Percentiles rank a stretch among this genome's conserved stretches.
These are phyloP conservation scores for Polydrusus pterygomalis DNA, from an alignment of 2,888 invertebrate genomes.

Conservation along the genomic window DNA sequence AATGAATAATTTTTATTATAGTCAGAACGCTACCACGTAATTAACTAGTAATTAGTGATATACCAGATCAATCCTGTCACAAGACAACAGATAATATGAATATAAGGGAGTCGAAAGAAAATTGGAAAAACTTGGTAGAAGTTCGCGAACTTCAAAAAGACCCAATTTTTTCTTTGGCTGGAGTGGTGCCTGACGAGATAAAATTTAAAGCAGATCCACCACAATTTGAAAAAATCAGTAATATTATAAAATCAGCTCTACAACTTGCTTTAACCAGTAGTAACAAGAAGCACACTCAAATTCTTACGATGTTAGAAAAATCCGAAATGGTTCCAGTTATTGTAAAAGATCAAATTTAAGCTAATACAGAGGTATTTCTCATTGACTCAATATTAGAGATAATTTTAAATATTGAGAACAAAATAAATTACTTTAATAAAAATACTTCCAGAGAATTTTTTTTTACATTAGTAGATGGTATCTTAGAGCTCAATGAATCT, in stretches of 20 bases:
- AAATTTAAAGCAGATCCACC: conserved; percentile 11
- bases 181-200: not conserved
- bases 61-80: too few species aligned
- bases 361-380: not conserved
- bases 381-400: not conserved
- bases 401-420: too few species aligned
- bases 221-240: not conserved
- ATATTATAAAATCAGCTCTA: not conserved
- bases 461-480: not conserved
- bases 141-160: not conserved
- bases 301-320: too few species aligned
- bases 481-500: not conserved
- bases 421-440: too few species aligned
- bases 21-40: too few species aligned
- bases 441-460: too few species aligned
- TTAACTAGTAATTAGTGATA: too few species aligned
- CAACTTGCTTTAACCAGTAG: not conserved
- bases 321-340: not conserved
- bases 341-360: not conserved
- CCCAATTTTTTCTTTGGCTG: not conserved
- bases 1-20: too few species aligned
- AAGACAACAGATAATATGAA: not conserved
- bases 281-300: not conserved
- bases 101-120: not conserved
- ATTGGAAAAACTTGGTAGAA: not conserved